Evolutionary conservation across 1,140 invertebrate genomes (phyloP).

Genomic region (Drosophila orosa): DNA sequence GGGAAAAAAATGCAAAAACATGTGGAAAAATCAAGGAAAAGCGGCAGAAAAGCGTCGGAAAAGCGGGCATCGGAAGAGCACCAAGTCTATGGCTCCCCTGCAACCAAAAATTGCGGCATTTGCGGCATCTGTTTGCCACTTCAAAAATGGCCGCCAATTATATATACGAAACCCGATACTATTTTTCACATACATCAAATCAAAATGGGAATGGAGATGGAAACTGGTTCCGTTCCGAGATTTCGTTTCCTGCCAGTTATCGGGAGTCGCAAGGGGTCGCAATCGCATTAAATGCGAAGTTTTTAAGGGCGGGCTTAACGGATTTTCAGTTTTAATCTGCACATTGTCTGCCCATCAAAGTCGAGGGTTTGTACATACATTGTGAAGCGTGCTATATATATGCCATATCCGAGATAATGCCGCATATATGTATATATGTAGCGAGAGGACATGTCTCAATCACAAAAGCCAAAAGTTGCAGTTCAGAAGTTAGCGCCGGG

Average conservation of each 20-base stretch:
- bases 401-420: slow-evolving; percentile 9
- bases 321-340: slow-evolving; percentile 76
- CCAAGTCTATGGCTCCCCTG: slow-evolving; percentile 17
- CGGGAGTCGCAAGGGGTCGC: slow-evolving; percentile 28
- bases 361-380: slow-evolving; percentile 21
- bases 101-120: slow-evolving; percentile 22
- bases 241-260: slow-evolving; percentile 30
- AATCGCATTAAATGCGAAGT: slow-evolving; percentile 74
- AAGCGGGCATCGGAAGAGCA: background rate
- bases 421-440: background rate
- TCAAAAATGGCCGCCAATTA: slow-evolving; percentile 77
- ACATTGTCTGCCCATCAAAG: slow-evolving; percentile 49
- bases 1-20: slow-evolving; percentile 32
- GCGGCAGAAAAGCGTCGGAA: background rate
- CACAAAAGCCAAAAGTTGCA: slow-evolving; percentile 48
- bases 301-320: slow-evolving; percentile 64
- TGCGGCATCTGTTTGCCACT: slow-evolving; percentile 35
- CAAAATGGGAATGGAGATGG: slow-evolving; percentile 40
- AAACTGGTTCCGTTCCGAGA: slow-evolving; percentile 50
- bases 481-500: slow-evolving; percentile 42
- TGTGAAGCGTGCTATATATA: slow-evolving; percentile 36
- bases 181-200: slow-evolving; percentile 21
- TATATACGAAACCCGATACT: slow-evolving; percentile 76
- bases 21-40: slow-evolving; percentile 21
- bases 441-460: slow-evolving; percentile 9